Conservation (phyloP, 2,113 vertebrate genomes). For the Archocentrus centrarchus region DNA sequence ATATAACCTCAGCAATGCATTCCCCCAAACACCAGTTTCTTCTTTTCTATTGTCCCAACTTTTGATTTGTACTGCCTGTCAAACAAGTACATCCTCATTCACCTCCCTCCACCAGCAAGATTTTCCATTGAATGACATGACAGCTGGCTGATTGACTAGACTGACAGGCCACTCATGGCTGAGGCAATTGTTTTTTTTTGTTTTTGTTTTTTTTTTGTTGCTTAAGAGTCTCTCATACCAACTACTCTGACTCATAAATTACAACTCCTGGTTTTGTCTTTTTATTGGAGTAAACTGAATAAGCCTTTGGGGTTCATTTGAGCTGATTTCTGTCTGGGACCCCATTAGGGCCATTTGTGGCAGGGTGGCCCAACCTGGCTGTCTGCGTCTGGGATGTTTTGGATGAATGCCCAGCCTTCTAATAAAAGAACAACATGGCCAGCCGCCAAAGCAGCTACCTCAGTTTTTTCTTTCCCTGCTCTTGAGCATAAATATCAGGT, state of each 20-base stretch:
- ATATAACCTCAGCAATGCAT: background rate
- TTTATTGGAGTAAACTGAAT: background rate
- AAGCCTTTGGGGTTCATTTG: constrained; percentile 17
- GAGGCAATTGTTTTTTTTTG: background rate
- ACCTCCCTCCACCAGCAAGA: background rate
- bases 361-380: constrained; percentile 6
- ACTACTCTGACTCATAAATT: background rate
- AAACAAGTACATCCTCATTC: background rate
- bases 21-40: background rate
- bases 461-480: background rate
- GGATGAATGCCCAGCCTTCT: constrained; percentile 36
- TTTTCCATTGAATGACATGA: background rate
- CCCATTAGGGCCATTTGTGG: constrained; percentile 19
- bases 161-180: background rate
- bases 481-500: background rate
- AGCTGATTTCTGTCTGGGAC: constrained; percentile 29
- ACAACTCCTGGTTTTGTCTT: background rate
- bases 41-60: background rate
- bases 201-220: background rate
- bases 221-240: background rate
- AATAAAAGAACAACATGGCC: constrained; percentile 20
- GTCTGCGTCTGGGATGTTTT: constrained; percentile 35
- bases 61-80: background rate
- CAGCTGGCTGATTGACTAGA: background rate
- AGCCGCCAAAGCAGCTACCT: constrained; percentile 14